Conservation (phyloP, 2,888 invertebrate genomes). For the Blomia tropicalis region DNA sequence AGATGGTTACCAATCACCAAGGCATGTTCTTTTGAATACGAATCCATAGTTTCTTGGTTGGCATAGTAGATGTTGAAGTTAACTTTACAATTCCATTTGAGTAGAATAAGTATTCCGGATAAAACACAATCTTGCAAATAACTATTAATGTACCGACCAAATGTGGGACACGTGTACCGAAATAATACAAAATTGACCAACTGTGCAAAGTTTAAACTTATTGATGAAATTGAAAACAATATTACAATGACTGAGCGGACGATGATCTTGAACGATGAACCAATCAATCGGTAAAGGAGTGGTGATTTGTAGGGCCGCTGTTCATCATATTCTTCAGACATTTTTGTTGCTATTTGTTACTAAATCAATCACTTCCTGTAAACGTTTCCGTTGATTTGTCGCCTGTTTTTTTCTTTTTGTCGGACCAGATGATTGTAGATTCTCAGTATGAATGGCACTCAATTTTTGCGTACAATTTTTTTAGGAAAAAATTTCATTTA, state of each 20-base stretch:
- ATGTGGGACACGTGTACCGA: constrained; percentile 57
- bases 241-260: neutral
- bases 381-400: no score
- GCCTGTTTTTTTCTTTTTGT: no score
- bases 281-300: neutral
- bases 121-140: constrained; percentile 54
- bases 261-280: neutral
- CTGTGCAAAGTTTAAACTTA: constrained; percentile 66
- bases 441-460: no score
- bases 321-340: no score
- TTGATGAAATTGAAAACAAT: constrained; percentile 40
- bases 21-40: constrained; percentile 68
- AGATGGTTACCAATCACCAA: constrained; percentile 82
- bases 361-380: no score
- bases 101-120: constrained; percentile 74
- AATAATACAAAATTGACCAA: constrained; percentile 57
- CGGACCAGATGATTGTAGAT: no score
- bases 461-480: no score
- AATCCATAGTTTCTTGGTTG: constrained; percentile 45
- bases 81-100: constrained; percentile 81
- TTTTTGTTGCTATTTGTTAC: no score
- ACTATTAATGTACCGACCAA: constrained; percentile 72
- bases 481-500: no score
- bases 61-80: constrained; percentile 51
- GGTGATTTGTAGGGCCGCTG: no score